Conservation (phyloP, 2,113 vertebrate species). For the Aegypius monachus region DNA sequence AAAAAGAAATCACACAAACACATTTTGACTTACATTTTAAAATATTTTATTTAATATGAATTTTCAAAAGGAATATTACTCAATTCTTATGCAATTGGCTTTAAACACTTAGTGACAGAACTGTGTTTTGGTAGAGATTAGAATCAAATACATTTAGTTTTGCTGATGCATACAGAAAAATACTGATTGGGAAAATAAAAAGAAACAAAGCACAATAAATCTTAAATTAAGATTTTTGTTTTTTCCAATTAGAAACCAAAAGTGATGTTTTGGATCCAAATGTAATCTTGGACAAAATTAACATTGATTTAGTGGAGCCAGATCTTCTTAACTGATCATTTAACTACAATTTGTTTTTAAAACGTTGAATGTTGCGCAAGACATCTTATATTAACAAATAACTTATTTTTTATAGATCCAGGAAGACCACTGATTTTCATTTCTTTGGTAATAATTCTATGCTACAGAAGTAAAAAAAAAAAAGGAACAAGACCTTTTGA, state of each 20-base stretch:
- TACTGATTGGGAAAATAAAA: not conserved
- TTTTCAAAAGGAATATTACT: not conserved
- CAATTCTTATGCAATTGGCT: not conserved
- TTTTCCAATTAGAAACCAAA: not conserved
- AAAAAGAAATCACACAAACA: not conserved
- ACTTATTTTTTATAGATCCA: not conserved
- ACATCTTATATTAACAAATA: not conserved
- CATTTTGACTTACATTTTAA: not conserved
- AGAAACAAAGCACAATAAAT: not conserved
- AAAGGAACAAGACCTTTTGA: not conserved
- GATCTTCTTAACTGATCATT: not conserved
- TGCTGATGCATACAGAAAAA: not conserved
- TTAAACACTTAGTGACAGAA: not conserved
- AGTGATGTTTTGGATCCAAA: not conserved
- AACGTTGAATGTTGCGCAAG: not conserved
- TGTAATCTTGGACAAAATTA: not conserved
- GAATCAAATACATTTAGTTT: not conserved
- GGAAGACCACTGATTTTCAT: not conserved
- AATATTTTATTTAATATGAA: not conserved
- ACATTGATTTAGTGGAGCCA: not conserved
- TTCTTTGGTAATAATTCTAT: not conserved
- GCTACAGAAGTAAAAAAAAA: not conserved
- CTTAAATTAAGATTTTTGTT: not conserved
- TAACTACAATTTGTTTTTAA: not conserved
- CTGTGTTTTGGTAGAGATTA: not conserved